These are phyloP conservation scores for Lymantria dispar DNA, from an alignment of 2,888 invertebrate species.

Conservation along the genomic window DNA sequence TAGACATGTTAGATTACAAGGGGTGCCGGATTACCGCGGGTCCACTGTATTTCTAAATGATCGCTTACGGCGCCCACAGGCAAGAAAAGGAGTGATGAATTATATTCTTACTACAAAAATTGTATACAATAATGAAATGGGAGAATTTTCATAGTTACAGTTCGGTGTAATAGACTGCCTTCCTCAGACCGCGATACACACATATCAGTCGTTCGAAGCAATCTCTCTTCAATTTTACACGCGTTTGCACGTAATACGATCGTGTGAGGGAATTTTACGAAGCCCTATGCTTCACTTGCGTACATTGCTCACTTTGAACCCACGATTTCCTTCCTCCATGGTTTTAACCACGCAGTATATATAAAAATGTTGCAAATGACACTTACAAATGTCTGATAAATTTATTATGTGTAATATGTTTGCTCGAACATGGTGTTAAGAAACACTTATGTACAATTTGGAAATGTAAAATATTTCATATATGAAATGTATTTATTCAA, in stretches of 20 bases:
- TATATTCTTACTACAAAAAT: too few relatives aligned
- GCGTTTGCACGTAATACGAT: conserved; percentile 70
- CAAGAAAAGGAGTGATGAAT: too few relatives aligned
- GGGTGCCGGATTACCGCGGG: too few relatives aligned
- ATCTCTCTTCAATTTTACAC: conserved; percentile 77
- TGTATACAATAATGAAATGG: too few relatives aligned
- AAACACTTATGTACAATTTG: background rate
- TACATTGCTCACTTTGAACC: conserved; percentile 27
- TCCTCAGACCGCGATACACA: conserved; percentile 34
- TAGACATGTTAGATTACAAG: too few relatives aligned
- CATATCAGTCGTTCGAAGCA: conserved; percentile 52
- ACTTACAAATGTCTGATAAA: conserved; percentile 7
- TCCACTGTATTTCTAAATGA: too few relatives aligned
- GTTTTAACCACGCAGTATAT: conserved; percentile 8
- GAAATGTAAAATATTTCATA: conserved; percentile 3
- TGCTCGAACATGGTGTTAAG: conserved; percentile 9
- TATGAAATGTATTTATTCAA: background rate
- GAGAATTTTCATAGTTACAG: too few relatives aligned
- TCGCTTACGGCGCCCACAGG: too few relatives aligned
- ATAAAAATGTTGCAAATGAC: background rate
- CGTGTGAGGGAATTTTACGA: conserved; percentile 46
- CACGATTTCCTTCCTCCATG: background rate
- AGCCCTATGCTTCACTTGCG: conserved; percentile 11
- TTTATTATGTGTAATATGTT: conserved; percentile 6
- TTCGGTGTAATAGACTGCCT: conserved; percentile 40